phyloP scores from a whole-genome alignment of 92 coral and sea anemone species.

The Micromussa lordhowensis region DNA sequence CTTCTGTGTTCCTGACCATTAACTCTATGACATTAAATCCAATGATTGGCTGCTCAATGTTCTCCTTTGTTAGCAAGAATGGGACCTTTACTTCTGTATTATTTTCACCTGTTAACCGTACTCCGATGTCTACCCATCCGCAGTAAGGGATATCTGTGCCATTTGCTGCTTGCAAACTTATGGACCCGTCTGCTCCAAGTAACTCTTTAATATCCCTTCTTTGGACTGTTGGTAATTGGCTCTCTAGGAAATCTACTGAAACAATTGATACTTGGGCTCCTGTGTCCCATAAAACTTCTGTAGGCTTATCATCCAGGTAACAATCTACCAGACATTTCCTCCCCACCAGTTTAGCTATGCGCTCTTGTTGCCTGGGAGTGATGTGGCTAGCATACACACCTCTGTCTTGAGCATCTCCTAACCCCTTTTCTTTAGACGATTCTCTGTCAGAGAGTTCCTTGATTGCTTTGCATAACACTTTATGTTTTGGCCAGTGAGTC shows the following conservation, averaged over 20 bases:
- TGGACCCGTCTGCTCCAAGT: no score
- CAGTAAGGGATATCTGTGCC: no score
- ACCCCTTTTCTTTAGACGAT: constrained; percentile 31
- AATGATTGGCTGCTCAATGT: background rate
- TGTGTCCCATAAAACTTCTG: no score
- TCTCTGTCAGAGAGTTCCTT: constrained; percentile 1
- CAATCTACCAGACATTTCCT: constrained; percentile 23
- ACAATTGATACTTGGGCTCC: no score
- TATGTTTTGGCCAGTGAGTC: no score
- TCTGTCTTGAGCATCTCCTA: constrained; percentile 45
- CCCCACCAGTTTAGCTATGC: constrained; percentile 58
- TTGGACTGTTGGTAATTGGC: no score
- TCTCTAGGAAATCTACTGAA: no score
- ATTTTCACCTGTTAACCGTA: background rate
- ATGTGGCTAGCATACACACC: constrained; percentile 58
- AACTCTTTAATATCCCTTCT: no score
- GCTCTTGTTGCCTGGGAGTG: constrained; percentile 51
- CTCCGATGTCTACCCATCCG: constrained; percentile 74
- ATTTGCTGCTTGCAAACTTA: constrained; percentile 45
- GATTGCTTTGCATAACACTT: no score
- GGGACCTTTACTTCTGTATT: background rate
- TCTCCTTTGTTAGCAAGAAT: background rate
- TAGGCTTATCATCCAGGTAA: no score
- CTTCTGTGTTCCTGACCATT: constrained; percentile 52
- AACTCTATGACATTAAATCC: no score